These are phyloP conservation scores for Oeneis ivallda DNA, from an alignment of 2,888 invertebrate genomes.

Conservation along the genomic window DNA sequence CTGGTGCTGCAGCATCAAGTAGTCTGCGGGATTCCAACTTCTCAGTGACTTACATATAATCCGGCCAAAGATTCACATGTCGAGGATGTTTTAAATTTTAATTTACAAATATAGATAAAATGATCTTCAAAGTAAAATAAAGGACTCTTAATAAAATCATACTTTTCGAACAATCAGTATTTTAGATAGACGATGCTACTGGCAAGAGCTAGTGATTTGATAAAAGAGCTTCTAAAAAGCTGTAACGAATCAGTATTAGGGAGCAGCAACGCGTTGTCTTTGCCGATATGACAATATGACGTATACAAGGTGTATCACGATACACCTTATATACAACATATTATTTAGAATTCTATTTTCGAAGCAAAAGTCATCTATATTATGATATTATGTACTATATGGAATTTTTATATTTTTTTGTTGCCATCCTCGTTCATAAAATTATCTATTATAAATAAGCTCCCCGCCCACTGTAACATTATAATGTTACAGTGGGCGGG, in stretches of 20 bases:
- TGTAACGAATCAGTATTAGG: conserved; percentile 13
- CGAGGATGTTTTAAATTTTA: too few species aligned
- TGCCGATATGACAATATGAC: conserved; percentile 25
- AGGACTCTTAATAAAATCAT: too few species aligned
- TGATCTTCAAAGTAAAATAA: too few species aligned
- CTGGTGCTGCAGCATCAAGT: too few species aligned
- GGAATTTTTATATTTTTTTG: conserved; percentile 18
- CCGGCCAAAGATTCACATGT: too few species aligned
- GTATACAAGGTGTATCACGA: neutral
- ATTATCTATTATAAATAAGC: neutral
- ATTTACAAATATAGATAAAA: too few species aligned
- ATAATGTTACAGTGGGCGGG: too few species aligned
- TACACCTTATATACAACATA: conserved; percentile 6
- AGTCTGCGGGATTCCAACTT: too few species aligned
- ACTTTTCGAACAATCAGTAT: too few species aligned
- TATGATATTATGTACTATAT: conserved; percentile 10
- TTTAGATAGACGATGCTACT: neutral
- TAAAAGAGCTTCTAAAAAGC: neutral
- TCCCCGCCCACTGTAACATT: too few species aligned
- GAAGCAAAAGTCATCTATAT: conserved; percentile 6
- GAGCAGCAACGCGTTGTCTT: conserved; percentile 23
- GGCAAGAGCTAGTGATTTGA: too few species aligned
- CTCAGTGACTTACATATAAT: too few species aligned
- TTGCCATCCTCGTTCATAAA: neutral
- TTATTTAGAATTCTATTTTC: conserved; percentile 6